Evolutionary conservation across 2,113 vertebrate species (phyloP).

Genomic region (Tychaedon coryphoeus): DNA sequence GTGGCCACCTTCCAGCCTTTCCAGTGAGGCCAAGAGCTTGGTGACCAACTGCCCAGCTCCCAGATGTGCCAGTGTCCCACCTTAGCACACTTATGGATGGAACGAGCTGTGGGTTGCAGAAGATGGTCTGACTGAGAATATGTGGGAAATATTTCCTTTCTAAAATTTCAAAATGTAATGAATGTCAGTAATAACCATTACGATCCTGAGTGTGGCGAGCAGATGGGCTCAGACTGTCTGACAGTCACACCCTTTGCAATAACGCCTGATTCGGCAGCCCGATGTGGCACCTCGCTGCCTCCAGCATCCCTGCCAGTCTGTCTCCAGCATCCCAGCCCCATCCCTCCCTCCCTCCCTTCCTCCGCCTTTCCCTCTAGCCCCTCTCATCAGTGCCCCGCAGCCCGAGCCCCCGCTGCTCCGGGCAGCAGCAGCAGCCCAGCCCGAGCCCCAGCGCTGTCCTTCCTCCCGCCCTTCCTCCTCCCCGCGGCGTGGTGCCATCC

Average conservation of each 20-base stretch:
- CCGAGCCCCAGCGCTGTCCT: not conserved
- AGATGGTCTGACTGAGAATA: not conserved
- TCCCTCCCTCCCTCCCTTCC: too few relatives aligned
- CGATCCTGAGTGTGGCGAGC: not conserved
- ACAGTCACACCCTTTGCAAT: not conserved
- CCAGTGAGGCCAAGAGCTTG: not conserved
- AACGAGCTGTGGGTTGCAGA: not conserved
- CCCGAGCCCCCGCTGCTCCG: not conserved
- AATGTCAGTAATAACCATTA: not conserved
- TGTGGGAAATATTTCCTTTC: not conserved
- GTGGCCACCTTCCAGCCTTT: not conserved
- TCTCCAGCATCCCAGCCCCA: not conserved
- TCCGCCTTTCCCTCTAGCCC: not conserved
- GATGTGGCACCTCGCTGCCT: not conserved
- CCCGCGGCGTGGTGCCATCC: slow-evolving; percentile 36
- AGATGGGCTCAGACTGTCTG: not conserved
- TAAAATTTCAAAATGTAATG: not conserved
- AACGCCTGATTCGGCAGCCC: not conserved
- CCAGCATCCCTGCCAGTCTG: not conserved
- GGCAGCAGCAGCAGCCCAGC: not conserved
- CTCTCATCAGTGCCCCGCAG: not conserved
- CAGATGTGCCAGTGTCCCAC: not conserved
- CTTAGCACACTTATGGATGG: too few relatives aligned
- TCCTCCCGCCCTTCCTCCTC: not conserved
- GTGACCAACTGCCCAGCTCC: not conserved